Base-by-base conservation (phyloP, 2,797 vertebrate genomes). In the Yasuhikotakia modesta region DNA sequence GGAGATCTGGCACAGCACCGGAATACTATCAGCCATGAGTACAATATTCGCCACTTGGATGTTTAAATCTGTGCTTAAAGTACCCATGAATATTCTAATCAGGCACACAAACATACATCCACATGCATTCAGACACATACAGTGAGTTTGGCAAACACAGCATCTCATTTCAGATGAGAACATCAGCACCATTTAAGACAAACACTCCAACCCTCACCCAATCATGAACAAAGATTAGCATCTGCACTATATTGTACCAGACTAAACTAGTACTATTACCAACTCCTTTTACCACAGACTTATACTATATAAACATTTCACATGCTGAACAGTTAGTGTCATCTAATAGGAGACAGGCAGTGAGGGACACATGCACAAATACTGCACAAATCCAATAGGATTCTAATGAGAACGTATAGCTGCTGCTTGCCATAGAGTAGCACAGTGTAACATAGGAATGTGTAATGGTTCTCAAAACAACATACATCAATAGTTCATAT, bases 241-340 rank as follows among this genome's bases (percentile, higher is more conserved):
- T 69, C 69, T 71, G 50, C 71, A 77, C 79, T 71, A 70, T 24
- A 43, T 14, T 5, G 12, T 58, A 61, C 68, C 67, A 73, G 60
- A n/a, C n/a, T n/a, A n/a, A n/a, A 68, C 46, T 64, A 78, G 67
- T 64, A 39, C 79, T 76, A 74, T 73, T 39, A 69, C 57, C 58
- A 73, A 35, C 73, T 73, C n/a, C 72, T 66, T 75, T 66, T 43
- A 66, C 39, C 32, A 75, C 73, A 19, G 48, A 69, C 45, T 66
- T 74, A 72, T 65, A 73, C 32, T 73, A 69, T 48, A 43, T 46
- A 57, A 55, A 75, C 65, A 63, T 76, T 74, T 73, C 39, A 79
- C 73, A 84, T 84, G 80, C 77, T 77, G 24, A 77, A 73, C 68
- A 81, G 72, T 79, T 39, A n/a, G n/a, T n/a, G n/a, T n/a, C n/a